Conservation (phyloP, 2,888 invertebrate genomes). For the Chrysina gloriosa region DNA sequence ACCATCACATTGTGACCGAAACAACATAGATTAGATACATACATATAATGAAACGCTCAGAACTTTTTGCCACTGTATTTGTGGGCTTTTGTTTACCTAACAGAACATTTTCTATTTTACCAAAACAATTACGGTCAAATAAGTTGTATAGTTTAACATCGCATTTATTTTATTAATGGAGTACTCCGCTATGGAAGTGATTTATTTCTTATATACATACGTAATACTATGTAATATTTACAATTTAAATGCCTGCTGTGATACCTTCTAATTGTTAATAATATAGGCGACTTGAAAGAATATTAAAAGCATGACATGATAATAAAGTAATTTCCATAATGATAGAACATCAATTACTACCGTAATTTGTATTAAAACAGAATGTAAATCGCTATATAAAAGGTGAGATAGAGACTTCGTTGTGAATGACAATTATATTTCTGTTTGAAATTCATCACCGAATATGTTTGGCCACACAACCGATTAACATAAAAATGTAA, state of each 20-base stretch:
- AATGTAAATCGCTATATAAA: constrained; percentile 37
- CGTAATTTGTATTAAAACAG: constrained; percentile 38
- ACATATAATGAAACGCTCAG: too few species aligned
- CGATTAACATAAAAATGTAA: constrained; percentile 42
- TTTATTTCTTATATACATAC: too few species aligned
- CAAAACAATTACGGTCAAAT: too few species aligned
- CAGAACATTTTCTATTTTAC: too few species aligned
- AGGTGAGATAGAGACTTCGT: not conserved
- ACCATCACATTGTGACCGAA: too few species aligned
- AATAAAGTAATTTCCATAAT: constrained; percentile 1
- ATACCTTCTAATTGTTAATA: constrained; percentile 11
- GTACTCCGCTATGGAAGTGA: too few species aligned
- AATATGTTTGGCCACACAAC: constrained; percentile 7
- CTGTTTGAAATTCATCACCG: constrained; percentile 3
- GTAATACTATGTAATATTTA: too few species aligned
- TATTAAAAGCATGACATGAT: not conserved
- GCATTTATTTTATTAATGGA: too few species aligned
- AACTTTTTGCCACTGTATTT: too few species aligned
- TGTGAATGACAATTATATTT: constrained; percentile 7
- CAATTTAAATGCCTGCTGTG: not conserved
- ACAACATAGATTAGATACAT: too few species aligned
- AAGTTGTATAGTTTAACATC: too few species aligned
- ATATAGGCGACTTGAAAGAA: not conserved
- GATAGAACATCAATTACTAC: constrained; percentile 26
- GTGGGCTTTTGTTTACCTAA: too few species aligned